phyloP scores from a whole-genome alignment of 2,888 invertebrate species.

The Belgica antarctica region DNA sequence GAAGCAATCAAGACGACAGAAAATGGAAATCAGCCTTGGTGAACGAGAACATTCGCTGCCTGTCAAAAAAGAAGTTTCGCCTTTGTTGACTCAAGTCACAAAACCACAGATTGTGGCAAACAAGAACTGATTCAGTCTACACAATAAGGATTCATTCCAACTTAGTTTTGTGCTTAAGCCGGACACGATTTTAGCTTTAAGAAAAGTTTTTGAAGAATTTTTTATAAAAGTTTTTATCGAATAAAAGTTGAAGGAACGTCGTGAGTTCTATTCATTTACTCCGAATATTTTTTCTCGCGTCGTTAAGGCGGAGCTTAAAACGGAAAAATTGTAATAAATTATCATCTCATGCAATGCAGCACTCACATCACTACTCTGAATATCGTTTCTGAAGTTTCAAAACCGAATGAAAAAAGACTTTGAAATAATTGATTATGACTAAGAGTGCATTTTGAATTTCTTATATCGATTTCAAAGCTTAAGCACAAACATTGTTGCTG shows the following conservation, averaged over 20 bases:
- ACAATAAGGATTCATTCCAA: background rate
- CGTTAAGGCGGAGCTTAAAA: conserved; percentile 10
- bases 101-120: too few species aligned
- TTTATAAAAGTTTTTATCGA: background rate
- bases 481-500: too few species aligned
- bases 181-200: too few species aligned
- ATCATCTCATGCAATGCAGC: background rate
- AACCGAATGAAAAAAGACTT: too few species aligned
- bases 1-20: background rate
- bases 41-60: background rate
- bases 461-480: too few species aligned
- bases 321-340: background rate
- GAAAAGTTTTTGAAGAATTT: too few species aligned
- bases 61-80: conserved; percentile 2
- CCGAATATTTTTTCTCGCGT: background rate
- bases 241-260: background rate
- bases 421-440: too few species aligned
- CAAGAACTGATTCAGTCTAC: too few species aligned
- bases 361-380: background rate
- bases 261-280: background rate
- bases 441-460: too few species aligned
- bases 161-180: background rate
- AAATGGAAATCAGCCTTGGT: background rate
- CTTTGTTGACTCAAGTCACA: background rate
- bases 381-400: background rate